Base-by-base conservation (phyloP, 1,140 invertebrate species). In the Pseudachorutes palmiensis region DNA sequence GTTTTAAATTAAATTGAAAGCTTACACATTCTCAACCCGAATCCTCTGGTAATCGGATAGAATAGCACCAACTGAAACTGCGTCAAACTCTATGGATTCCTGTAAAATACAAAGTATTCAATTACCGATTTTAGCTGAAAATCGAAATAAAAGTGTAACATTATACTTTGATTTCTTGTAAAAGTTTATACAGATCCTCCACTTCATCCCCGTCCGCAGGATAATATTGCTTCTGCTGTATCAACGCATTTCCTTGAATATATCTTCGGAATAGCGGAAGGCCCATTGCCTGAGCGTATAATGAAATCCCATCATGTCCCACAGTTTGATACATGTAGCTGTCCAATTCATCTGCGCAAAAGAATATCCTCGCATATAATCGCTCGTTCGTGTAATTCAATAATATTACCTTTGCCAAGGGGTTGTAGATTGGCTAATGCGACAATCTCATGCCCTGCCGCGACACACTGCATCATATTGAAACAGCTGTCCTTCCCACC, bases 241-340 rank as follows among this genome's bases (percentile, higher is more conserved):
- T 81, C 78, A 86, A 78, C 31, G 92, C 88, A 71, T 83, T 84
- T 31, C 96, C 96, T 76, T 85, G 82, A 49, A 97, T 98, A 36
- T 76, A 69, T 74, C 89, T 86, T 72, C 91, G 83, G 78, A 90
- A 98, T 3, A 99, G 79, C 16, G 96, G 95, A 67, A 99, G 79
- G 1, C 86, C 89, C 86, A 98, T 90, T 1, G 96, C 95, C 79
- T 95, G 88, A 45, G 93, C 91, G 78, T 96, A 92, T 67, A 91
- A 83, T 64, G 90, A 86, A 71, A 99, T 88, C 32, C 90, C 92
- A 82, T 97, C 89, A 80, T 96, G 91, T 12, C 97, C 97, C 62
- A 99, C 96, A 62, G 93, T 97, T 82, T 99, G 97, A 78, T 97
- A 99, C 97, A 99, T 99, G 76, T 94, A 98, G 76, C 95, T 98